phyloP scores from a whole-genome alignment of 2,888 invertebrate genomes.

The Dicyrtomina minuta region DNA sequence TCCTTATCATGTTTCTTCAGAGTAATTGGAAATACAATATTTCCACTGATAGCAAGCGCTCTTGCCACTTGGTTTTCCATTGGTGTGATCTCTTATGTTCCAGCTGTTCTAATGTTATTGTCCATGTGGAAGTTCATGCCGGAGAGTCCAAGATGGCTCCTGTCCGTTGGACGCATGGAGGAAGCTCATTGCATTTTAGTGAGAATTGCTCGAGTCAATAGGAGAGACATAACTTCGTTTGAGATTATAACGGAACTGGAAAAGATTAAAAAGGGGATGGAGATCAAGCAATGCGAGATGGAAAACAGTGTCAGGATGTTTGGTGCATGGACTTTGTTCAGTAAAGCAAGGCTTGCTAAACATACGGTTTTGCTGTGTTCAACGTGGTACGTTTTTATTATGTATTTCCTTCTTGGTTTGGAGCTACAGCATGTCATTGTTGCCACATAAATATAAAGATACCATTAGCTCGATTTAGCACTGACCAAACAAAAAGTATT shows the following conservation, averaged over 20 bases:
- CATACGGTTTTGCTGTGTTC: constrained; percentile 20
- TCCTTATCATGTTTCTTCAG: constrained; percentile 20
- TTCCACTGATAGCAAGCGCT: constrained; percentile 15
- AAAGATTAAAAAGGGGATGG: neutral
- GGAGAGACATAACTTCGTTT: neutral
- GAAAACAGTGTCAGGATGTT: neutral
- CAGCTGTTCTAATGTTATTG: constrained; percentile 9
- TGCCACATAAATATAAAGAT: too few species aligned
- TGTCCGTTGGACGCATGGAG: constrained; percentile 13
- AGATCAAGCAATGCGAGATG: neutral
- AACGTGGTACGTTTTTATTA: constrained; percentile 20
- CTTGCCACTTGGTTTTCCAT: constrained; percentile 20
- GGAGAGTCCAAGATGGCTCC: constrained; percentile 29
- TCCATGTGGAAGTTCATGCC: constrained; percentile 19
- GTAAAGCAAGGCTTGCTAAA: constrained; percentile 13
- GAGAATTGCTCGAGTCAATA: constrained; percentile 17
- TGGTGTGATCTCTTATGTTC: constrained; percentile 19
- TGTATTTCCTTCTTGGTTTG: neutral
- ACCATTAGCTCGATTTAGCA: too few species aligned
- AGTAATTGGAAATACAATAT: constrained; percentile 22
- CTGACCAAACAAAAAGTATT: too few species aligned
- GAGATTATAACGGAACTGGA: constrained; percentile 10
- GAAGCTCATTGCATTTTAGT: constrained; percentile 5
- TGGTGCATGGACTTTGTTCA: constrained; percentile 25
- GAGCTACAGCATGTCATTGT: too few species aligned